These are phyloP conservation scores for Aphis craccivora DNA, from an alignment of 1,140 invertebrate species.

Conservation along the genomic window DNA sequence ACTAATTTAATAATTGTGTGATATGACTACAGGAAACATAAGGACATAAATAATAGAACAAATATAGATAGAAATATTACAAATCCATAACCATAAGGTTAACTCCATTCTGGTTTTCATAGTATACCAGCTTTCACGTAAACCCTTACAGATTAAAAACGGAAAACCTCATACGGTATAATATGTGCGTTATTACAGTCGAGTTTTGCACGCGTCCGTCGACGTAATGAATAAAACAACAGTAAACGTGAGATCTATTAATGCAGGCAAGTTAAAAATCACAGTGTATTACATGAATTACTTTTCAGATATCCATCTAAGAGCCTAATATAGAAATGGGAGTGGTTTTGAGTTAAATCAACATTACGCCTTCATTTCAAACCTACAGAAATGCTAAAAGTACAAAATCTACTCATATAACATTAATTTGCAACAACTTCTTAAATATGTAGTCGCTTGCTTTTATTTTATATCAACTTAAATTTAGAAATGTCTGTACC, in stretches of 20 bases:
- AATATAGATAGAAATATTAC: conserved; percentile 49
- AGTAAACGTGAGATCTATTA: conserved; percentile 22
- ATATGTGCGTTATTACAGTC: not conserved
- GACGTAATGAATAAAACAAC: conserved; percentile 54
- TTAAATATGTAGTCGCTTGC: not conserved
- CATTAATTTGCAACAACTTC: not conserved
- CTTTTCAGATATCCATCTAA: conserved; percentile 41
- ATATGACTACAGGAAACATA: conserved; percentile 24
- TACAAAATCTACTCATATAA: conserved; percentile 23
- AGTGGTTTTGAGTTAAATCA: conserved; percentile 54
- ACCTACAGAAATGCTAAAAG: conserved; percentile 46
- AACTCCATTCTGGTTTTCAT: conserved; percentile 38
- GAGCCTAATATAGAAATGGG: conserved; percentile 52
- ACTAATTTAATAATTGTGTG: not conserved
- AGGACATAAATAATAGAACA: conserved; percentile 24
- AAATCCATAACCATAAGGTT: conserved; percentile 20
- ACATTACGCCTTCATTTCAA: conserved; percentile 54
- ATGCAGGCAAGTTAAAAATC: conserved; percentile 37
- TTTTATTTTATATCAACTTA: not conserved
- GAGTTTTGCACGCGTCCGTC: conserved; percentile 20
- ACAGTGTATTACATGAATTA: conserved; percentile 43
- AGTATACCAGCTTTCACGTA: conserved; percentile 29
- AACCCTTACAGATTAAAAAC: conserved; percentile 24
- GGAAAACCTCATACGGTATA: not conserved
- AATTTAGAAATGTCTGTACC: not conserved